Percentiles rank a stretch among this genome's conserved stretches.
phyloP scores from a whole-genome alignment of 2,797 vertebrate genomes.

The Cacajao melanocephalus region DNA sequence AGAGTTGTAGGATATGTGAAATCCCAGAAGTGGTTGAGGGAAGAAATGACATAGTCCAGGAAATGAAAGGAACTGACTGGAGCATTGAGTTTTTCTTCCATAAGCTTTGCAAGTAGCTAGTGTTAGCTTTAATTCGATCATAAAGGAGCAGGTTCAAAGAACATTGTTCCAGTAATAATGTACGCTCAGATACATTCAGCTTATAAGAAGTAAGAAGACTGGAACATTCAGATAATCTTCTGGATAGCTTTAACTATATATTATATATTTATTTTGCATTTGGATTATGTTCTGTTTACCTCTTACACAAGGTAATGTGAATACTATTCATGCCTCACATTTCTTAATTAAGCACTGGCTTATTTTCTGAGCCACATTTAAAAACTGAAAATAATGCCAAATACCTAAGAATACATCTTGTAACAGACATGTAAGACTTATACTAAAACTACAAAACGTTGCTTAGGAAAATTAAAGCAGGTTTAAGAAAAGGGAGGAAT shows the following conservation, averaged over 20 bases:
- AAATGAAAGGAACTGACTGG: background rate
- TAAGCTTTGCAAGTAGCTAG: background rate
- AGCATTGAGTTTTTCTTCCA: background rate
- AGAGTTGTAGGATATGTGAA: background rate
- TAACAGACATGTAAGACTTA: background rate
- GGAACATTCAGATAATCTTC: background rate
- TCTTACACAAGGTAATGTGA: background rate
- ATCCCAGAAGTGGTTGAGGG: background rate
- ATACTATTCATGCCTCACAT: background rate
- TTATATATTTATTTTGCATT: background rate
- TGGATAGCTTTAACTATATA: background rate
- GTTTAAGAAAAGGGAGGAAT: background rate
- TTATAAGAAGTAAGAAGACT: background rate
- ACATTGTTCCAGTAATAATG: background rate
- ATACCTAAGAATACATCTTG: background rate
- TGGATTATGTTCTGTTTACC: background rate
- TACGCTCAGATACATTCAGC: background rate
- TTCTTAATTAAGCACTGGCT: background rate
- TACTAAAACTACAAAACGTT: background rate
- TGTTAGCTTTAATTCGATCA: background rate
- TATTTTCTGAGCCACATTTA: slow-evolving; percentile 1
- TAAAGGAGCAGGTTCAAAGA: background rate
- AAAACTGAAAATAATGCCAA: background rate
- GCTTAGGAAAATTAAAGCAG: background rate
- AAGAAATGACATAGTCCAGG: background rate